These are phyloP conservation scores for Drosophila birchii DNA, from an alignment of 2,888 invertebrate genomes.

Conservation along the genomic window DNA sequence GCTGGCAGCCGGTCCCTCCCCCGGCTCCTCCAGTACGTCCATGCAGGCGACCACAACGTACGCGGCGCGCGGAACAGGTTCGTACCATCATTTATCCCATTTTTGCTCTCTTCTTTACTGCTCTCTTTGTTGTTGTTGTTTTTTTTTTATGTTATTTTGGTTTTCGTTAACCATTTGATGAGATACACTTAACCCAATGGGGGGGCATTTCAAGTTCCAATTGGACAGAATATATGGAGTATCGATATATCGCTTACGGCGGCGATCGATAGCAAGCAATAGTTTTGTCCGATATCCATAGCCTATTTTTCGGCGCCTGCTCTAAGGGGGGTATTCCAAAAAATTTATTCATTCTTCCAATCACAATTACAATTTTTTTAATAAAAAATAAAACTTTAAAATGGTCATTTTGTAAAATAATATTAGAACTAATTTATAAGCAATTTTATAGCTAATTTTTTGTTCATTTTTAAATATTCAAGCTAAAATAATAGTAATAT, in stretches of 20 bases:
- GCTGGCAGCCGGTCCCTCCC: constrained; percentile 43
- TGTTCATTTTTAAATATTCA: too few species aligned
- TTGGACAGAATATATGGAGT: background rate
- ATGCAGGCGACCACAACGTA: constrained; percentile 67
- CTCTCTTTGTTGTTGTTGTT: constrained; percentile 15
- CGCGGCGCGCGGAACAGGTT: constrained; percentile 82
- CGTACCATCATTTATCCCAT: constrained; percentile 50
- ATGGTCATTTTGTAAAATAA: background rate
- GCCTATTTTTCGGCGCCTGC: background rate
- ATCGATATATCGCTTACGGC: background rate
- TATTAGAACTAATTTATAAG: background rate
- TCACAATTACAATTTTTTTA: too few species aligned
- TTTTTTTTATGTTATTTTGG: constrained; percentile 25
- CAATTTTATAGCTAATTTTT: too few species aligned
- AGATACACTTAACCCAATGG: constrained; percentile 11
- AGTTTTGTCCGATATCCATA: background rate
- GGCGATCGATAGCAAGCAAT: background rate
- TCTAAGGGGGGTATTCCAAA: background rate
- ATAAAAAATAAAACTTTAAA: background rate
- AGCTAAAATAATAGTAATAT: background rate
- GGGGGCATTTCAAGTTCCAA: background rate
- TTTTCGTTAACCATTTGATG: constrained; percentile 14
- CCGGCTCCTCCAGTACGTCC: constrained; percentile 70
- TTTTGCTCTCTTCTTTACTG: constrained; percentile 5
- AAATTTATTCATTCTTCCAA: too few species aligned